Conservation (phyloP, 2,797 vertebrate species). For the Alosa sapidissima region DNA sequence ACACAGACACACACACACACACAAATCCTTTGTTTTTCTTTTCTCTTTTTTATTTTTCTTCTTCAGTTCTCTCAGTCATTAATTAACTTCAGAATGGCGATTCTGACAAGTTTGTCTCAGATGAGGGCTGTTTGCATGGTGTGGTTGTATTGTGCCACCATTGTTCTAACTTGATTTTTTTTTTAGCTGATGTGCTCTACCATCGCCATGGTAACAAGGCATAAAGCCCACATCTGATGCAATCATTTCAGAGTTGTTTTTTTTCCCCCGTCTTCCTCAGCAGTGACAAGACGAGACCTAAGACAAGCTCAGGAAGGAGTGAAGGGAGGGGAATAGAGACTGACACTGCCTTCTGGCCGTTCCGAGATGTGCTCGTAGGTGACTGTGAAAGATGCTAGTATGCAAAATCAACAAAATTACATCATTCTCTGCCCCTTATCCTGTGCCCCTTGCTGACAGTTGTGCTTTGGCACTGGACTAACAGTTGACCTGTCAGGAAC, state of each 20-base stretch:
- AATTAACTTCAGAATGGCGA: neutral
- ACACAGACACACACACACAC: neutral
- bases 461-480: neutral
- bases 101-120: slow-evolving; percentile 26
- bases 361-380: neutral
- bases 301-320: neutral
- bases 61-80: neutral
- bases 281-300: slow-evolving; percentile 30
- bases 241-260: slow-evolving; percentile 39
- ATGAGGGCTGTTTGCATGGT: slow-evolving; percentile 8
- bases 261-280: neutral
- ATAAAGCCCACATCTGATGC: slow-evolving; percentile 35
- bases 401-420: neutral
- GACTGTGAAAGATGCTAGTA: neutral
- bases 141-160: slow-evolving; percentile 25
- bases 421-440: neutral
- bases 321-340: neutral
- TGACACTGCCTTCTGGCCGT: too few species aligned
- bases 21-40: neutral
- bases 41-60: neutral
- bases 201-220: slow-evolving; percentile 57
- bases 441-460: neutral
- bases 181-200: neutral
- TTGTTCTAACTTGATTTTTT: slow-evolving; percentile 19
- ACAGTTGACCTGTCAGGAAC: neutral